Conservation (phyloP, 2,797 vertebrate genomes). For the Hypotaenidia okinawae region DNA sequence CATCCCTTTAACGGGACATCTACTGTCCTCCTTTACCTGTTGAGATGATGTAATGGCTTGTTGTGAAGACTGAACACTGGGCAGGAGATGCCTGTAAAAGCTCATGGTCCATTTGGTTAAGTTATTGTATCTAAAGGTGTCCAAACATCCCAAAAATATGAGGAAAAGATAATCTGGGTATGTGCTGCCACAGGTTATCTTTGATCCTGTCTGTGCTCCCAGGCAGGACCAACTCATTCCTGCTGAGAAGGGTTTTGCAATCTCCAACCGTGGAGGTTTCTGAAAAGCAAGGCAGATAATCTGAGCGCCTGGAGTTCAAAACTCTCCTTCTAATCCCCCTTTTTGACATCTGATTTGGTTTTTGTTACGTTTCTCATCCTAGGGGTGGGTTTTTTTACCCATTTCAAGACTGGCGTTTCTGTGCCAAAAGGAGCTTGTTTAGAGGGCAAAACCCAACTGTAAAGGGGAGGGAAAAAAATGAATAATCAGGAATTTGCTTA, state of each 20-base stretch:
- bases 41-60: neutral
- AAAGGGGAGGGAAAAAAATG: neutral
- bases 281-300: neutral
- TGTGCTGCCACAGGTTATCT: neutral
- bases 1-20: neutral
- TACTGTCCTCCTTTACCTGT: neutral
- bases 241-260: neutral
- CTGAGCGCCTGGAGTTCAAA: neutral
- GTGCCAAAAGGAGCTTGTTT: neutral
- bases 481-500: neutral
- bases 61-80: neutral
- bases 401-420: neutral
- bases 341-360: neutral
- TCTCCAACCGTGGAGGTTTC: neutral
- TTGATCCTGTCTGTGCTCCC: neutral
- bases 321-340: neutral
- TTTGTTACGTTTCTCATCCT: neutral
- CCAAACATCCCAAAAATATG: neutral
- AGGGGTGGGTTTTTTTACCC: neutral
- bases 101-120: neutral
- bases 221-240: neutral
- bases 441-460: neutral
- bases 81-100: neutral
- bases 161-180: neutral
- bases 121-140: neutral